Evolutionary conservation across 2,888 invertebrate genomes (phyloP).

Genomic region (Rhodophaea formosa): DNA sequence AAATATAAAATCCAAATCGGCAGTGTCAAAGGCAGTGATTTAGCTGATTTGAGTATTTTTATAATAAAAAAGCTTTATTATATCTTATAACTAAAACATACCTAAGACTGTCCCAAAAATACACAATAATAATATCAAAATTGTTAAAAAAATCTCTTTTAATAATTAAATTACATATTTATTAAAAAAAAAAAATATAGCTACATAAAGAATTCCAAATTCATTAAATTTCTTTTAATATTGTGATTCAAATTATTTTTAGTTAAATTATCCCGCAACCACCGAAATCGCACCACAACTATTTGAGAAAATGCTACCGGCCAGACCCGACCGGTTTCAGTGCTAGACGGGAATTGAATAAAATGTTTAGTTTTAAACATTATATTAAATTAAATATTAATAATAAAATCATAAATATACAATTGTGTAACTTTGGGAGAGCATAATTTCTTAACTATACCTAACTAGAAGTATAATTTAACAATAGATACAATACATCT

Average conservation of each 20-base stretch:
- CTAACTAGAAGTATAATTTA: constrained; percentile 46
- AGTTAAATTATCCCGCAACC: too few species aligned
- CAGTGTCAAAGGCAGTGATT: constrained; percentile 51
- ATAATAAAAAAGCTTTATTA: constrained; percentile 42
- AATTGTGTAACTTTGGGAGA: constrained; percentile 68
- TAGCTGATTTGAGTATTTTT: constrained; percentile 65
- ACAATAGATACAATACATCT: constrained; percentile 45
- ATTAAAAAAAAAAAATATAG: background rate
- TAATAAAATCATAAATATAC: background rate
- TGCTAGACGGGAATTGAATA: too few species aligned
- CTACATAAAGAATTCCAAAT: too few species aligned
- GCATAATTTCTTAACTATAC: constrained; percentile 24
- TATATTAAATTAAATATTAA: background rate
- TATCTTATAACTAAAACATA: constrained; percentile 41
- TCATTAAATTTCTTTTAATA: too few species aligned
- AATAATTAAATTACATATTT: constrained; percentile 11
- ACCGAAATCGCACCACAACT: too few species aligned
- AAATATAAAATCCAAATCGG: constrained; percentile 33
- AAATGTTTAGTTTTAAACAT: background rate
- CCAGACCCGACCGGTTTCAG: too few species aligned
- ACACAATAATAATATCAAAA: constrained; percentile 44
- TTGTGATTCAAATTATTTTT: too few species aligned
- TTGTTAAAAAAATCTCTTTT: background rate
- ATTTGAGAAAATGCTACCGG: too few species aligned
- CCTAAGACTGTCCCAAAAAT: constrained; percentile 60